These are phyloP conservation scores for Isichthys henryi DNA, from an alignment of 2,113 vertebrate species.

Conservation along the genomic window DNA sequence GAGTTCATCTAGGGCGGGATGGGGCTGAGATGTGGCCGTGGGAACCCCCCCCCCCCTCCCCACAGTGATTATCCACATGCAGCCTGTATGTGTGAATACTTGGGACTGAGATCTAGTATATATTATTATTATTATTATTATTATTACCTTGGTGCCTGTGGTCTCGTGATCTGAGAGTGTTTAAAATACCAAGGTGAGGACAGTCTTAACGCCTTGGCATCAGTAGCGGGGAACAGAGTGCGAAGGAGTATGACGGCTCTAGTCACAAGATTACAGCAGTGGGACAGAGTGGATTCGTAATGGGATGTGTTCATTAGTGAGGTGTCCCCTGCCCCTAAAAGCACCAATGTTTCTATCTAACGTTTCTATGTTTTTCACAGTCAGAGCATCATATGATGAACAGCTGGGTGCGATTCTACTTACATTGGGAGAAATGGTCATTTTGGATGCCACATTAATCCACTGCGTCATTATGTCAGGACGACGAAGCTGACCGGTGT, in stretches of 20 bases:
- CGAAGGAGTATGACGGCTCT: neutral
- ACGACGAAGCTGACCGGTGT: neutral
- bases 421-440: neutral
- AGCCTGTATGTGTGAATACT: neutral
- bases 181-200: neutral
- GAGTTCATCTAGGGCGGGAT: neutral
- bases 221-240: neutral
- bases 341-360: neutral
- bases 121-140: too few relatives aligned
- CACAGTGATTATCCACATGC: neutral
- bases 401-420: neutral
- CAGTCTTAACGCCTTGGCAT: neutral
- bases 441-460: neutral
- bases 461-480: neutral
- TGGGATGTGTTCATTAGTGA: neutral
- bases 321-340: neutral
- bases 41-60: neutral
- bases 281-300: neutral
- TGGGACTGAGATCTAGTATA: neutral
- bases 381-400: neutral
- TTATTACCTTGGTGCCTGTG: neutral
- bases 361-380: neutral
- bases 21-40: neutral
- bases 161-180: neutral
- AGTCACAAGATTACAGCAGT: neutral